Conservation (phyloP, 2,888 invertebrate genomes). For the Synanthedon vespiformis region DNA sequence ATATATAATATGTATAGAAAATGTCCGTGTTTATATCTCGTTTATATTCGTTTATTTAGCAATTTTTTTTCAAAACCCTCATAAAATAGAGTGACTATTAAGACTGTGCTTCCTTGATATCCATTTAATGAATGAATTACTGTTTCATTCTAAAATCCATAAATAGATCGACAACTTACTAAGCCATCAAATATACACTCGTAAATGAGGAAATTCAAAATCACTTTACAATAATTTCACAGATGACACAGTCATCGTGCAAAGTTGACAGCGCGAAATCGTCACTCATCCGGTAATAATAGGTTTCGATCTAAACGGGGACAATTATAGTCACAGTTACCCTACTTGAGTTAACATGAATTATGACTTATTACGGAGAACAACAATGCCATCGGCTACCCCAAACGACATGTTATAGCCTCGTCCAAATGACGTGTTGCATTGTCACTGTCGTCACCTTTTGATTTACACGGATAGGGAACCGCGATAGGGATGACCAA, state of each 20-base stretch:
- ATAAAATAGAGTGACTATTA: too few relatives aligned
- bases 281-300: slow-evolving; percentile 41
- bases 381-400: slow-evolving; percentile 5
- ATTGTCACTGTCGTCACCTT: slow-evolving; percentile 46
- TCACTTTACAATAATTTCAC: slow-evolving; percentile 40
- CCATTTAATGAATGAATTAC: too few relatives aligned
- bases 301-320: slow-evolving; percentile 46
- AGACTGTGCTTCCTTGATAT: too few relatives aligned
- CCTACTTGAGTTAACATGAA: slow-evolving; percentile 51
- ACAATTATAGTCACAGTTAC: slow-evolving; percentile 38
- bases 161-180: too few relatives aligned
- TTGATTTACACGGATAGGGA: slow-evolving; percentile 46
- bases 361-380: slow-evolving; percentile 54
- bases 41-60: too few relatives aligned
- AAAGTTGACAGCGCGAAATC: slow-evolving; percentile 19
- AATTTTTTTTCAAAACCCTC: too few relatives aligned
- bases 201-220: neutral
- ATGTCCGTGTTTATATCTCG: too few relatives aligned
- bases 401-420: neutral
- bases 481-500: slow-evolving; percentile 11
- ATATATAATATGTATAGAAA: too few relatives aligned
- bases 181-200: neutral
- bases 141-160: too few relatives aligned
- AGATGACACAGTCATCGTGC: slow-evolving; percentile 27
- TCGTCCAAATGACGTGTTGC: slow-evolving; percentile 55